Evolutionary conservation across 1,140 invertebrate genomes (phyloP).

Genomic region (Geopemphigus sp.): DNA sequence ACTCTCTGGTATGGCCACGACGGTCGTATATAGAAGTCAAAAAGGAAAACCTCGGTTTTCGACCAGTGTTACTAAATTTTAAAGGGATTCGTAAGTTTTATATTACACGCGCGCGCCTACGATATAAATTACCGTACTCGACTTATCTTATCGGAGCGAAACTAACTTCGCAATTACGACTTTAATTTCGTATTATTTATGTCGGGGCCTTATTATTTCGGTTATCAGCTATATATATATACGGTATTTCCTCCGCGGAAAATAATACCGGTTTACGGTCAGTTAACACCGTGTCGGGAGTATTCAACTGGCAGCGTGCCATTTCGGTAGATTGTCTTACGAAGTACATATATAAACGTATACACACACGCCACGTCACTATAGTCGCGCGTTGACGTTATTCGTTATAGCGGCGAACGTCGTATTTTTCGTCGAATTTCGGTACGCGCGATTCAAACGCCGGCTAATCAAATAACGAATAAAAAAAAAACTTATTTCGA

Average conservation of each 20-base stretch:
- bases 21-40: too few species aligned
- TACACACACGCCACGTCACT: too few species aligned
- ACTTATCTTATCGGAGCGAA: background rate
- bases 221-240: slow-evolving; percentile 9
- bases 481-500: too few species aligned
- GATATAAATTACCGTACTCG: background rate
- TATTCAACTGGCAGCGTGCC: slow-evolving; percentile 25
- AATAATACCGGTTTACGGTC: slow-evolving; percentile 30
- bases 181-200: slow-evolving; percentile 11
- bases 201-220: background rate
- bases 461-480: too few species aligned
- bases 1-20: too few species aligned
- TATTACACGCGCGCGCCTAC: background rate
- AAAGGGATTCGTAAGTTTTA: background rate
- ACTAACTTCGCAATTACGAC: background rate
- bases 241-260: too few species aligned
- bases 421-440: background rate
- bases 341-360: background rate
- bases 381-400: background rate
- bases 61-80: background rate
- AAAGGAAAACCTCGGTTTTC: background rate
- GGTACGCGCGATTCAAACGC: too few species aligned
- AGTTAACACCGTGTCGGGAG: slow-evolving; percentile 11
- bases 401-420: background rate
- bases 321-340: background rate